A percentile compares a stretch with the other conserved stretches of the same genome.
Conservation (phyloP, 2,113 vertebrate genomes). For the Salvelinus alpinus region DNA sequence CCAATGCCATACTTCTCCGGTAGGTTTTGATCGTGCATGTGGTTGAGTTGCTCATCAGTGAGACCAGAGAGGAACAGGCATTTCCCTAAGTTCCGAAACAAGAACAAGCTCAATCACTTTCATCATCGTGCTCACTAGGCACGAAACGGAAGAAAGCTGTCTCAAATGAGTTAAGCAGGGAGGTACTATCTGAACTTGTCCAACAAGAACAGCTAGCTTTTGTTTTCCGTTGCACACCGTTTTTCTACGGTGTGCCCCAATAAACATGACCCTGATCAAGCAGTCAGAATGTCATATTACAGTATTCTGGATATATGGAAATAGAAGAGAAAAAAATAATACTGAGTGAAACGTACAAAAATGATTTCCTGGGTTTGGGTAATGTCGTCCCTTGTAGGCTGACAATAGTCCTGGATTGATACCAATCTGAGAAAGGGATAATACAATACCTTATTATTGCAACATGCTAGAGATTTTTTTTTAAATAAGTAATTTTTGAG, state of each 20-base stretch:
- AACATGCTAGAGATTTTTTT: not conserved
- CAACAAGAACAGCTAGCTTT: no score
- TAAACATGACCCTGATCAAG: no score
- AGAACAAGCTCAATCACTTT: not conserved
- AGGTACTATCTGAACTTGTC: no score
- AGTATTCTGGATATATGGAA: not conserved
- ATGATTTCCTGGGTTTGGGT: slow-evolving; percentile 98
- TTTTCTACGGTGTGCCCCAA: not conserved
- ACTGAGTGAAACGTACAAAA: slow-evolving; percentile 86
- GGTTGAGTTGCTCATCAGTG: slow-evolving; percentile 88
- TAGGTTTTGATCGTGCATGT: slow-evolving; percentile 88
- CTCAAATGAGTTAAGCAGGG: no score
- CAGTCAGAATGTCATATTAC: not conserved
- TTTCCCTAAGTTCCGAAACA: slow-evolving; percentile 81
- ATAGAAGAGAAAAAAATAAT: slow-evolving; percentile 9
- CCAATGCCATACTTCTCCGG: slow-evolving; percentile 93
- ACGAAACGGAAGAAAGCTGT: no score
- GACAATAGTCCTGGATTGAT: slow-evolving; percentile 98
- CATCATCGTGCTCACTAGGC: no score
- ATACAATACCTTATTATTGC: not conserved
- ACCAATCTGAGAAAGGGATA: slow-evolving; percentile 83
- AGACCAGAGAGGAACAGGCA: slow-evolving; percentile 94
- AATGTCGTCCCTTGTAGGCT: slow-evolving; percentile 97
- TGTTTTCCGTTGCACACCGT: no score
- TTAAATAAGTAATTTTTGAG: no score